A percentile compares a stretch with the other conserved stretches of the same genome.
Evolutionary conservation across 2,797 vertebrate genomes (phyloP).

Genomic region (Eulemur coronatus): DNA sequence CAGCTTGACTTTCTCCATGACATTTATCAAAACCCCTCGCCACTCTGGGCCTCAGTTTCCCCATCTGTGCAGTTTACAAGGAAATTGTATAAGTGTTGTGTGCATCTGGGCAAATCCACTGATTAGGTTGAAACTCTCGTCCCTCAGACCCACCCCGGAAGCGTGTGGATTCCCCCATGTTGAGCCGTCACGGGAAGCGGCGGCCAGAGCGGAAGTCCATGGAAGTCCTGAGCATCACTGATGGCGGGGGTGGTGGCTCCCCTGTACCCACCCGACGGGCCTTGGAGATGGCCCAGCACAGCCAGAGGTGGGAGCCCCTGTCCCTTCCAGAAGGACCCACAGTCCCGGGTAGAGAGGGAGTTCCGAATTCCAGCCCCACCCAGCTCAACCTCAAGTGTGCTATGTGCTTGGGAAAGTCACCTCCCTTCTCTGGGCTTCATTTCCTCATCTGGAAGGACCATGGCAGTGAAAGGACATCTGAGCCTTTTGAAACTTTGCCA

Average conservation of each 20-base stretch:
- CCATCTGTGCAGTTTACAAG: too few species aligned
- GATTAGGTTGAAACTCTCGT: neutral
- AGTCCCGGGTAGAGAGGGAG: neutral
- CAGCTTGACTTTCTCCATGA: neutral
- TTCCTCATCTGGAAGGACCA: neutral
- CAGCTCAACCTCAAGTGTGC: neutral
- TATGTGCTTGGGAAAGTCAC: neutral
- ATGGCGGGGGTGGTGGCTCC: conserved; percentile 88
- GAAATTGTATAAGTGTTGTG: accelerated
- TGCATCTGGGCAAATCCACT: neutral
- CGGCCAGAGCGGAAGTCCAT: conserved; percentile 94
- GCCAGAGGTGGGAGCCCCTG: conserved; percentile 88
- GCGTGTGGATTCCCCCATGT: conserved; percentile 95
- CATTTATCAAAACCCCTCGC: neutral
- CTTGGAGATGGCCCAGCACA: conserved; percentile 93
- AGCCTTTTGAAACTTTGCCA: neutral
- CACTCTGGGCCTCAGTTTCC: neutral
- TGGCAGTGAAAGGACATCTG: neutral
- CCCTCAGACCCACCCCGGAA: conserved; percentile 91
- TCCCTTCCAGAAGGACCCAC: neutral
- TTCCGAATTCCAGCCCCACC: neutral
- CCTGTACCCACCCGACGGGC: conserved; percentile 93
- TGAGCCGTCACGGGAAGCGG: conserved; percentile 93
- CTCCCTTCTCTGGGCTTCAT: neutral
- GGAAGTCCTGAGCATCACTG: conserved; percentile 94